These are phyloP conservation scores for Calonectris borealis DNA, from an alignment of 2,113 vertebrate species.

Conservation along the genomic window DNA sequence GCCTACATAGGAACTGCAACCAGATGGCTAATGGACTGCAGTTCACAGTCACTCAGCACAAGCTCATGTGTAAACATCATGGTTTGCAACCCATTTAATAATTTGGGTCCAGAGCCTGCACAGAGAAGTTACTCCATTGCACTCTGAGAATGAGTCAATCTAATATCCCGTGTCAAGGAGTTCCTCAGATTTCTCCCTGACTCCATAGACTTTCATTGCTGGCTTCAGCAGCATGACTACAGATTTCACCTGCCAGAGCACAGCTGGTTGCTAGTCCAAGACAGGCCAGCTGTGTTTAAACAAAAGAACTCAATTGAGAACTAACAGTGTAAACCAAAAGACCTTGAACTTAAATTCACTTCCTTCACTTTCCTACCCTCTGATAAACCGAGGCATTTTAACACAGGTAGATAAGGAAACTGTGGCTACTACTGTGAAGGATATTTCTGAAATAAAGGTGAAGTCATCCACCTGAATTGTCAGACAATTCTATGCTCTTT, in stretches of 20 bases:
- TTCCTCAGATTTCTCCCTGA: neutral
- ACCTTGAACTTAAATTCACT: neutral
- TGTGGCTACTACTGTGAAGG: neutral
- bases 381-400: neutral
- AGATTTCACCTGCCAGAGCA: neutral
- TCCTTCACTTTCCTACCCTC: neutral
- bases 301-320: neutral
- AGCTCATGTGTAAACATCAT: neutral
- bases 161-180: neutral
- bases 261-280: neutral
- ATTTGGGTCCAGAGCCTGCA: neutral
- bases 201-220: neutral
- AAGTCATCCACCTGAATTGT: neutral
- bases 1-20: neutral
- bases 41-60: neutral
- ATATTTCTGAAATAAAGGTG: neutral
- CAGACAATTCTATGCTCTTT: neutral
- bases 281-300: neutral
- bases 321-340: neutral
- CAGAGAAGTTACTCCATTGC: neutral
- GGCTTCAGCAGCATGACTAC: fast-evolving
- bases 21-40: neutral
- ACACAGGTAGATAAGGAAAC: neutral
- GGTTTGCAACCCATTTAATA: neutral
- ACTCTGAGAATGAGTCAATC: neutral